These are phyloP conservation scores for Cylindroiulus punctatus DNA, from an alignment of 2,888 invertebrate species.

Conservation along the genomic window DNA sequence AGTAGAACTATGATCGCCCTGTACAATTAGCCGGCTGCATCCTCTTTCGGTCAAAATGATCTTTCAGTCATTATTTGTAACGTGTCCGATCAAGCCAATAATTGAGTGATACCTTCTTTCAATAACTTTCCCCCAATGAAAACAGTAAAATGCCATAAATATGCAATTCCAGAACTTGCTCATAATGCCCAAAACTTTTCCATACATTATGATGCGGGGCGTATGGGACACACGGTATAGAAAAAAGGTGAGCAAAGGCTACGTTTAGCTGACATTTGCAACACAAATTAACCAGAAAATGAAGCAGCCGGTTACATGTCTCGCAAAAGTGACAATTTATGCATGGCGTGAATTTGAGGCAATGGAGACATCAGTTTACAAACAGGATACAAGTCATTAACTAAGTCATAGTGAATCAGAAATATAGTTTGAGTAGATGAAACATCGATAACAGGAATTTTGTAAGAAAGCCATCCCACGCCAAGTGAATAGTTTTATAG, in stretches of 20 bases:
- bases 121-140: too few species aligned
- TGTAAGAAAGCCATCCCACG: not conserved
- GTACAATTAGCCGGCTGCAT: not conserved
- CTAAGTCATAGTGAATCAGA: conserved; percentile 5
- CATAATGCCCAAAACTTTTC: too few species aligned
- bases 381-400: not conserved
- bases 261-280: not conserved
- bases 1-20: too few species aligned
- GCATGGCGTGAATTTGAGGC: not conserved
- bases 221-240: too few species aligned
- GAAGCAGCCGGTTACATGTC: not conserved
- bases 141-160: too few species aligned
- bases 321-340: not conserved
- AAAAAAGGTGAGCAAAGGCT: not conserved
- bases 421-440: not conserved
- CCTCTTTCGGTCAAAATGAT: not conserved
- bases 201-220: too few species aligned
- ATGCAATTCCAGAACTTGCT: too few species aligned
- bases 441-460: conserved; percentile 27
- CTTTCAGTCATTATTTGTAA: not conserved
- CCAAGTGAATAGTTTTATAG: not conserved
- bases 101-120: too few species aligned
- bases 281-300: not conserved
- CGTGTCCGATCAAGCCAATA: too few species aligned
- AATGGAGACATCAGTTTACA: conserved; percentile 19